phyloP scores from a whole-genome alignment of 2,113 vertebrate species.

The Eulemur rufifrons region DNA sequence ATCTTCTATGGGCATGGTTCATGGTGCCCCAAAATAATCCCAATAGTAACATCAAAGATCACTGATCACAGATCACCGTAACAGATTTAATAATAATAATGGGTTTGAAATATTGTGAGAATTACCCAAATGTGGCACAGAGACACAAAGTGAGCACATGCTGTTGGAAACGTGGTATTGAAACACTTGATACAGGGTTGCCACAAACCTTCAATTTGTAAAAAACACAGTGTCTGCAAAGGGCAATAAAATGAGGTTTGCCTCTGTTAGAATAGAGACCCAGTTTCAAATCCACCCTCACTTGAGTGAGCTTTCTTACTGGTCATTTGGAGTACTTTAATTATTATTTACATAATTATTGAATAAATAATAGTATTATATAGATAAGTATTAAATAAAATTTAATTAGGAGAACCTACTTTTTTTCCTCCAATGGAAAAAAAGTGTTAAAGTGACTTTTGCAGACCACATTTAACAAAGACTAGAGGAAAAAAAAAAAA shows the following conservation, averaged over 20 bases:
- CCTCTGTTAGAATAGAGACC: background rate
- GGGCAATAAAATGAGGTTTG: background rate
- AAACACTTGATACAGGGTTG: background rate
- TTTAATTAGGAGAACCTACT: background rate
- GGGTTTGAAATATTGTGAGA: background rate
- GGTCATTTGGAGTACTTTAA: background rate
- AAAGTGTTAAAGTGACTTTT: background rate
- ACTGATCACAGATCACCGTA: background rate
- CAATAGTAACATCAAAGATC: background rate
- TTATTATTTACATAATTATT: background rate
- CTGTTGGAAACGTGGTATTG: background rate
- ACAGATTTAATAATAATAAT: background rate
- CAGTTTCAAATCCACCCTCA: background rate
- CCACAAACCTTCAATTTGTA: background rate
- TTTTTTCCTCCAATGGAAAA: background rate
- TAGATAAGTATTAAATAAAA: background rate
- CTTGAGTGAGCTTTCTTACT: background rate
- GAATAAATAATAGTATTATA: background rate
- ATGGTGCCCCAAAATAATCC: background rate
- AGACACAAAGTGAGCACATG: background rate
- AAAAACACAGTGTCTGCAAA: background rate
- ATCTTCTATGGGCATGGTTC: background rate
- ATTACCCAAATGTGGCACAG: background rate
- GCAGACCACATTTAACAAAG: background rate
- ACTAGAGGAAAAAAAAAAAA: background rate